These are phyloP conservation scores for Lordiphosa collinella DNA, from an alignment of 1,140 invertebrate genomes.

Conservation along the genomic window DNA sequence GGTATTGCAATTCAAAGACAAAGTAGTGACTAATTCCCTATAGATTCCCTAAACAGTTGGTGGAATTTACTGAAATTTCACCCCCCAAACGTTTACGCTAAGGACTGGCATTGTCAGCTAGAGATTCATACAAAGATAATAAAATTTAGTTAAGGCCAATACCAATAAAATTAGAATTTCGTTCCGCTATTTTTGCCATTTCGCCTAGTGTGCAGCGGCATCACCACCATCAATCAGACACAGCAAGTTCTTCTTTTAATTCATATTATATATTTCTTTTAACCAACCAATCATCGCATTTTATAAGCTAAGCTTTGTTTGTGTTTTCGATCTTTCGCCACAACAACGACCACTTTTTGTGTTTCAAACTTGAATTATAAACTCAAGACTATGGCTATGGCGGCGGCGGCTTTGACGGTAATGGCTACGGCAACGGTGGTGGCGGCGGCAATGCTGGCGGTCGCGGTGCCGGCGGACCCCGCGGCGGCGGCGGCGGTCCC, in stretches of 20 bases:
- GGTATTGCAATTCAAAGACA: too few species aligned
- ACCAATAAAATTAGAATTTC: constrained; percentile 13
- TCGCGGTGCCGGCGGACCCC: constrained; percentile 55
- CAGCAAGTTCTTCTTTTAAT: constrained; percentile 1
- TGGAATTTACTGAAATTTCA: too few species aligned
- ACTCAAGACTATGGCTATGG: constrained; percentile 74
- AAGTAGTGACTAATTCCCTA: too few species aligned
- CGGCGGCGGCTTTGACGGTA: constrained; percentile 78
- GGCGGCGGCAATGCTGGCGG: constrained; percentile 60
- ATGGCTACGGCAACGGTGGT: constrained; percentile 66
- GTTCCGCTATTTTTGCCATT: too few species aligned
- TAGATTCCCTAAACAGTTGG: too few species aligned
- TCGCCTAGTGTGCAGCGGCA: constrained; percentile 7
- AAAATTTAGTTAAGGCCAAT: too few species aligned
- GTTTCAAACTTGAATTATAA: constrained; percentile 27
- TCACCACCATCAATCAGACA: background rate
- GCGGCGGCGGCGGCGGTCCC: constrained; percentile 74
- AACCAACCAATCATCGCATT: constrained; percentile 2
- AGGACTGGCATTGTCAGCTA: too few species aligned
- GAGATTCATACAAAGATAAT: too few species aligned
- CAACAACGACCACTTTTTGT: constrained; percentile 33
- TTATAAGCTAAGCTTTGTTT: constrained; percentile 61
- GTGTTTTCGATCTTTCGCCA: constrained; percentile 42
- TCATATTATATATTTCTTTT: constrained; percentile 10
- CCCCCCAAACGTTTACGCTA: too few species aligned